Evolutionary conservation across 2,888 invertebrate species (phyloP).

Genomic region (Ganaspis brasiliensis): DNA sequence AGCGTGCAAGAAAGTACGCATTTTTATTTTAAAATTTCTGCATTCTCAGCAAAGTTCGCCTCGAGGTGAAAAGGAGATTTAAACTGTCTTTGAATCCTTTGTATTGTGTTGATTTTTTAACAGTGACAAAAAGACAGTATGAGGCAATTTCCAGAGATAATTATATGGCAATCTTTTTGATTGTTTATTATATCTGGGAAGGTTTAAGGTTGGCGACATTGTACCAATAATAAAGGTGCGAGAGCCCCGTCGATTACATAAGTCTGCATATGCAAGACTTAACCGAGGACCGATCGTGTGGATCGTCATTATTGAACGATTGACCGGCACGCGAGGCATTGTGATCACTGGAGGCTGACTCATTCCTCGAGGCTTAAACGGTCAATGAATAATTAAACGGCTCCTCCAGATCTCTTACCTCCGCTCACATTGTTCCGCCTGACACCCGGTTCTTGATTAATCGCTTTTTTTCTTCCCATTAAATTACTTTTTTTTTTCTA

Average conservation of each 20-base stretch:
- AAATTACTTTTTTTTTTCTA: not conserved
- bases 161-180: slow-evolving; percentile 9
- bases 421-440: slow-evolving; percentile 50
- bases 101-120: not conserved
- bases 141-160: not conserved
- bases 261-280: slow-evolving; percentile 17
- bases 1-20: too few species aligned
- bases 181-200: not conserved
- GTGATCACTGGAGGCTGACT: slow-evolving; percentile 21
- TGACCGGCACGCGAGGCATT: slow-evolving; percentile 35
- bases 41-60: too few species aligned
- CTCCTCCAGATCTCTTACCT: slow-evolving; percentile 51
- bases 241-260: slow-evolving; percentile 25
- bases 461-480: slow-evolving; percentile 5
- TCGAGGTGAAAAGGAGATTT: too few species aligned
- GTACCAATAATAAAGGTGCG: slow-evolving; percentile 10
- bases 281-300: slow-evolving; percentile 25
- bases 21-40: too few species aligned
- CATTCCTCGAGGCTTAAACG: slow-evolving; percentile 51
- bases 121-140: not conserved
- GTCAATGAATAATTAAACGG: slow-evolving; percentile 60
- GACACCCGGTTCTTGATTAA: slow-evolving; percentile 34
- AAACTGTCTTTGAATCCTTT: too few species aligned
- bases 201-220: slow-evolving; percentile 17
- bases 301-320: slow-evolving; percentile 41